Conservation (phyloP, 2,797 vertebrate species). For the Helostoma temminkii region DNA sequence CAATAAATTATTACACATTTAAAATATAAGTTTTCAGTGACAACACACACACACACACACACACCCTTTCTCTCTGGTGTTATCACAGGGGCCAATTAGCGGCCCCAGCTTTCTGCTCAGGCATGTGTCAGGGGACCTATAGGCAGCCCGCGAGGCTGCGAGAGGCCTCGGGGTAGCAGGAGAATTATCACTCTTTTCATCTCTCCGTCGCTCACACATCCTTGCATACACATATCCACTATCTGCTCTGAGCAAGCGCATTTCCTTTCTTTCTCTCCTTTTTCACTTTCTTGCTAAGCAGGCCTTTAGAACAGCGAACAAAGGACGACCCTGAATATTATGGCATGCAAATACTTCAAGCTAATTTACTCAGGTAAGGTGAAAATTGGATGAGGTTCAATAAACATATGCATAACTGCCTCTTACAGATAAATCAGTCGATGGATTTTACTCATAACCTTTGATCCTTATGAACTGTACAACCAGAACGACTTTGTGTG, state of each 20-base stretch:
- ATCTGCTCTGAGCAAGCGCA: conserved; percentile 53
- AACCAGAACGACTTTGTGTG: conserved; percentile 33
- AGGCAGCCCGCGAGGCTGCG: conserved; percentile 78
- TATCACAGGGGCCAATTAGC: conserved; percentile 86
- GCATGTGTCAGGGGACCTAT: conserved; percentile 78
- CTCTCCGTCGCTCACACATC: conserved; percentile 70
- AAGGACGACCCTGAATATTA: conserved; percentile 41
- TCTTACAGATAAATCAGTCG: conserved; percentile 47
- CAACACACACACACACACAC: conserved; percentile 49
- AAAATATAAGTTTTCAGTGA: conserved; percentile 58
- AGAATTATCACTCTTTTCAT: conserved; percentile 84
- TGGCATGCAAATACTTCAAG: conserved; percentile 47
- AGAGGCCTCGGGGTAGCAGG: conserved; percentile 80
- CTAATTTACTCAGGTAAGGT: conserved; percentile 47
- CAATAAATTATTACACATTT: conserved; percentile 72
- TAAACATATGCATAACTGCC: conserved; percentile 71
- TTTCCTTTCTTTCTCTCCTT: conserved; percentile 36
- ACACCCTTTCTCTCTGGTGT: conserved; percentile 59
- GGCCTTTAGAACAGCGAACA: conserved; percentile 49
- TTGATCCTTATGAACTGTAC: conserved; percentile 52
- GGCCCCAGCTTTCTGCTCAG: conserved; percentile 77
- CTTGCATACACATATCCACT: conserved; percentile 59
- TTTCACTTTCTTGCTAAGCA: background rate
- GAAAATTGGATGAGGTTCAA: conserved; percentile 50
- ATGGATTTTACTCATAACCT: conserved; percentile 60